Base-by-base conservation (phyloP, 2,113 vertebrate genomes). In the Eretmochelys imbricata region DNA sequence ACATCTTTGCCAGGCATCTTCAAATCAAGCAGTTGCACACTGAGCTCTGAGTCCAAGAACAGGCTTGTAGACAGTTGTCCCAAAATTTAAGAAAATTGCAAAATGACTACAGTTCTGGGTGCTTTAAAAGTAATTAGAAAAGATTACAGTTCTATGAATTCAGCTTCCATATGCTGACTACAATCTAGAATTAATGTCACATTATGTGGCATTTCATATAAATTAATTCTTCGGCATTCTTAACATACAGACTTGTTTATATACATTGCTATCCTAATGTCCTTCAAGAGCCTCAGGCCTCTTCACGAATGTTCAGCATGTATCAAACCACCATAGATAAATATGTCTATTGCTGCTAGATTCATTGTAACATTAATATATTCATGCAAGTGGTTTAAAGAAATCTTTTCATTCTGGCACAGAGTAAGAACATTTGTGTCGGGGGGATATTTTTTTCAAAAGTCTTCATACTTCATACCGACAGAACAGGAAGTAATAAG, bases 321-420 rank as follows among this genome's bases (percentile, higher is more conserved):
- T 65, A 29, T 57, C 86, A 53, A 59, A 1, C 48, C 1, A 16
- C 82, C 42, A 42, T 42, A 42, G 85, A 48, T 22, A 69, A 57
- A 84, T 88, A 1, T 14, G 12, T 48, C 82, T 94, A 4, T 91
- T 82, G 87, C 89, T 85, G 29, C 31, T 27, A 82, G 84, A 89
- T 55, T 93, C 96, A 96, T 7, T 96, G 95, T 94, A 89, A 97
- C 79, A 82, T 94, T 87, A 88, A 94, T 96, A 20, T 82, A 88
- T 91, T 93, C 89, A 80, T 91, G 79, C 91, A 89, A 92, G 62
- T 49, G 3, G 53, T 93, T 83, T 72, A 81, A 93, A 97, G 87
- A 82, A 72, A 89, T 80, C 84, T 96, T 94, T 97, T 96, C 46
- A 59, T 82, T 95, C 85, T 82, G 35, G 78, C 95, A 85, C 82